Evolutionary conservation across 2,113 vertebrate species (phyloP), one percentile per base, ranked within the genome.

Genomic region (Heloderma charlesbogerti): DNA sequence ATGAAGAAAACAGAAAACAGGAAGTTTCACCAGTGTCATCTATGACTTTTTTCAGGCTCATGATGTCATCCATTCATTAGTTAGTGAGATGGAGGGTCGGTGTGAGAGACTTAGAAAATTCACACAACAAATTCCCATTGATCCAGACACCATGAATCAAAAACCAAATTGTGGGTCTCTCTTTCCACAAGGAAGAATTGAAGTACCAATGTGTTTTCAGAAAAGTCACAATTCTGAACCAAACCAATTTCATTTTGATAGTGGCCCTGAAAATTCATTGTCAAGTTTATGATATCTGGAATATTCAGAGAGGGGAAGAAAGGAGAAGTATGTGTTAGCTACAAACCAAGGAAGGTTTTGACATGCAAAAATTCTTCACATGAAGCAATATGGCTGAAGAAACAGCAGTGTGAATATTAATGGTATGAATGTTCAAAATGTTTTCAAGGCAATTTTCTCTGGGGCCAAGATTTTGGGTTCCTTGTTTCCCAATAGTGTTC

Each of bases 401-500:
- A 22, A 9, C 51, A 34, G n/a, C 31, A n/a, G 31, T 82, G n/a
- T 60, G 6, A 79, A 6, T 45, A 27, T 78, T 22, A 79, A 10
- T 29, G 2, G 77, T 57, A 4, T 63, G 54, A 83, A n/a, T 10
- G 18, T 83, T 83, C 34, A 2, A 31, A 83, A 37, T 63, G 8
- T 60, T 63, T 63, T 40, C 34, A 45, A 34, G 37, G 88, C 60
- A 34, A n/a, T 10, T 7, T 13, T 69, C 75, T 67, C 63, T 72
- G 29, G 54, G 66, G 57, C 7, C 54, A 25, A 43, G 18, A 31
- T 43, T 86, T 86, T 91, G 94, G 71, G n/a, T 91, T 82, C 69
- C 91, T 80, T 87, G 90, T 92, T 96, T 87, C 15, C 18, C 89
- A 69, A 90, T 92, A 80, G 72, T 90, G 88, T 87, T 71, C 22